A percentile compares a stretch with the other conserved stretches of the same genome.
Conservation (phyloP, 2,113 vertebrate genomes). For the Microcebus jonahi region DNA sequence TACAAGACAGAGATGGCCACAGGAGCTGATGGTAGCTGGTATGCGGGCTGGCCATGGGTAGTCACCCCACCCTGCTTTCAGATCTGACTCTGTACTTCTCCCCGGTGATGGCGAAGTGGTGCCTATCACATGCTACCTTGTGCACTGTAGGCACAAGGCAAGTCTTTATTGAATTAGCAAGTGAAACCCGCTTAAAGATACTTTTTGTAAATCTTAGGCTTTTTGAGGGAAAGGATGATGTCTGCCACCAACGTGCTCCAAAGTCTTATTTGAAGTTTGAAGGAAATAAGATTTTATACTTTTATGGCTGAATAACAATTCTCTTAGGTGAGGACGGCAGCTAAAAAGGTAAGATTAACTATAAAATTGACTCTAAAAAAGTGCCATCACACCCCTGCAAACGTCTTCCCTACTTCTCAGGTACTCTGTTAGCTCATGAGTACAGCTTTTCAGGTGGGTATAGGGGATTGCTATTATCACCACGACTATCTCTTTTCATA, state of each 20-base stretch:
- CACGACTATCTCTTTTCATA: slow-evolving; percentile 21
- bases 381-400: not conserved
- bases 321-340: slow-evolving; percentile 3
- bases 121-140: not conserved
- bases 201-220: not conserved
- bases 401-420: slow-evolving; percentile 1
- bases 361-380: slow-evolving; percentile 35
- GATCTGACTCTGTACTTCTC: not conserved
- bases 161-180: slow-evolving; percentile 37
- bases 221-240: not conserved
- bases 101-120: not conserved
- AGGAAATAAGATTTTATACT: slow-evolving; percentile 23
- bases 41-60: not conserved
- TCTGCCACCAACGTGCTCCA: not conserved
- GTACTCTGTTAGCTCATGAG: not conserved
- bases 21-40: not conserved
- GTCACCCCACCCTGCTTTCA: not conserved
- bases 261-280: slow-evolving; percentile 1
- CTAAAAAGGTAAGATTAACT: slow-evolving; percentile 9
- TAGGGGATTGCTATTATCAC: slow-evolving; percentile 4
- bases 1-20: not conserved
- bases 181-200: not conserved
- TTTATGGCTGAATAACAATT: slow-evolving; percentile 24
- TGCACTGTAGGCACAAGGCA: not conserved
- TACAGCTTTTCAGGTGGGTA: not conserved